A percentile compares a stretch with the other conserved stretches of the same genome.
These are phyloP conservation scores for Drosophila kohkoa DNA, from an alignment of 1,140 invertebrate genomes.

Conservation along the genomic window DNA sequence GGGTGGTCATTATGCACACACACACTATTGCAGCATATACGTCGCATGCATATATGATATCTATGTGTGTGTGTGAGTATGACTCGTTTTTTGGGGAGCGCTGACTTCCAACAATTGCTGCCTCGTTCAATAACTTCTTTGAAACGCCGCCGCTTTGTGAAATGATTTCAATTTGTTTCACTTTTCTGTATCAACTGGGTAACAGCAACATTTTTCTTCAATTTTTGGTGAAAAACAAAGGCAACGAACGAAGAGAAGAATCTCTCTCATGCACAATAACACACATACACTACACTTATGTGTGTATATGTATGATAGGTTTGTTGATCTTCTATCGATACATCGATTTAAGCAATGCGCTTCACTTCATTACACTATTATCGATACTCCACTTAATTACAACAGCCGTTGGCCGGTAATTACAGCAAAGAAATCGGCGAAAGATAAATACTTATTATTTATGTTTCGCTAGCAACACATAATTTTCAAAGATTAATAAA, in stretches of 20 bases:
- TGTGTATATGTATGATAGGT: conserved; percentile 3
- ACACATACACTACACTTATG: conserved; percentile 5
- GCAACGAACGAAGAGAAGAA: conserved; percentile 33
- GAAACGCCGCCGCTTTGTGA: not conserved
- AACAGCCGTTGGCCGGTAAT: no score
- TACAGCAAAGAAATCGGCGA: not conserved
- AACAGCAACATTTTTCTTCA: conserved; percentile 33
- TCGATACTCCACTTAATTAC: not conserved
- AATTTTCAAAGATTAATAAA: no score
- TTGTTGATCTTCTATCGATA: conserved; percentile 23
- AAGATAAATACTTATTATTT: no score
- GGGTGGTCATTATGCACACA: conserved; percentile 64
- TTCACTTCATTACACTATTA: not conserved
- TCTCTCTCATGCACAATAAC: conserved; percentile 45
- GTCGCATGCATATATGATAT: not conserved
- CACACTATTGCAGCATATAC: conserved; percentile 10
- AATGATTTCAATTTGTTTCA: not conserved
- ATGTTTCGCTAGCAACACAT: no score
- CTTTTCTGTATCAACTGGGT: conserved; percentile 36
- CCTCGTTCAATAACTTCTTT: not conserved
- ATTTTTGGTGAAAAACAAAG: conserved; percentile 46
- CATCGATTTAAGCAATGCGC: not conserved
- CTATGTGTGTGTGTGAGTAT: not conserved
- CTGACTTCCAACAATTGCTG: not conserved
- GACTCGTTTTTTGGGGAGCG: conserved; percentile 24